Evolutionary conservation across 53 echinoderm and acorn worm genomes (phyloP).

Genomic region (Temnopleurus reevesii): DNA sequence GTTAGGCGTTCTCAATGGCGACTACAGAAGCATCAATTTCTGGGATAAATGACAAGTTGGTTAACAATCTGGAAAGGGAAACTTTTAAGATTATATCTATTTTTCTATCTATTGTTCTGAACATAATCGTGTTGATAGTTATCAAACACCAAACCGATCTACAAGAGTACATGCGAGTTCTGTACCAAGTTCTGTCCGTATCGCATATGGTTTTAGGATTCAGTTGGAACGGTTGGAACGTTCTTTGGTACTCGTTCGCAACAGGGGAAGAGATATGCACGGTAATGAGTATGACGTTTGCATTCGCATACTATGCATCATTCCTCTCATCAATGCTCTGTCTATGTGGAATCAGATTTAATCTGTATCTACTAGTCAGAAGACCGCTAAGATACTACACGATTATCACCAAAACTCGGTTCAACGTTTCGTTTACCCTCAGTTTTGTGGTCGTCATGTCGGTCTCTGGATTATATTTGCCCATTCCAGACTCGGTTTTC

Average conservation of each 20-base stretch:
- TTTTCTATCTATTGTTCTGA: not conserved
- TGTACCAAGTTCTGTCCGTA: not conserved
- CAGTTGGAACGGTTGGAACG: not conserved
- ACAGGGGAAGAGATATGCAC: not conserved
- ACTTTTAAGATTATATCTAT: no score
- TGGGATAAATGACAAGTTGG: no score
- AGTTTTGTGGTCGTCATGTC: not conserved
- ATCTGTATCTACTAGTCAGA: not conserved
- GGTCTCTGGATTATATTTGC: not conserved
- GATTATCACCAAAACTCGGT: not conserved
- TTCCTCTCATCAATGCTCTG: not conserved
- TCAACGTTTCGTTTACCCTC: not conserved
- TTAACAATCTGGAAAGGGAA: not conserved
- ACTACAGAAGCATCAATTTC: not conserved
- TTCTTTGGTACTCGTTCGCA: not conserved
- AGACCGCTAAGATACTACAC: not conserved
- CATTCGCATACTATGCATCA: not conserved
- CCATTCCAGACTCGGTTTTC: not conserved
- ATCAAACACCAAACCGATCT: not conserved
- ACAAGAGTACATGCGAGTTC: not conserved
- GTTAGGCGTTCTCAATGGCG: no score
- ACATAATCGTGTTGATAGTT: not conserved
- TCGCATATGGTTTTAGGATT: not conserved
- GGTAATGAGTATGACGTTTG: not conserved
- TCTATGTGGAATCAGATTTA: conserved; percentile 7